phyloP scores from a whole-genome alignment of 2,797 vertebrate genomes.

The Helicolenus hilgendorfi region DNA sequence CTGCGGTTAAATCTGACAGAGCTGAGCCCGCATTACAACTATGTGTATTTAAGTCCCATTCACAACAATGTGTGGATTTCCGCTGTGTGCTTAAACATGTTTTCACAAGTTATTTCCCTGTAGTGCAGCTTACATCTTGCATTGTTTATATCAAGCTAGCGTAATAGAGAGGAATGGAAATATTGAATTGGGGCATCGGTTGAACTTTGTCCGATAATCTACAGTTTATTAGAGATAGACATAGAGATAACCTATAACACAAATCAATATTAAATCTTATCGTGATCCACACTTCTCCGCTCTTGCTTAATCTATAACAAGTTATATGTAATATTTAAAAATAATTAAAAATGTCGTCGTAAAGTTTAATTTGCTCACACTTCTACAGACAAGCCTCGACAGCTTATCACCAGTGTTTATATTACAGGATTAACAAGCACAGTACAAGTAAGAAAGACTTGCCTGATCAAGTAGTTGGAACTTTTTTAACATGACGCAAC shows the following conservation, averaged over 20 bases:
- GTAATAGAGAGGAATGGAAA: neutral
- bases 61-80: conserved; percentile 7
- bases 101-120: neutral
- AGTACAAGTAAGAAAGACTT: conserved; percentile 42
- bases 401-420: conserved; percentile 17
- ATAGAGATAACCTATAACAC: neutral
- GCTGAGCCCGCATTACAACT: conserved; percentile 5
- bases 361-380: neutral
- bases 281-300: neutral
- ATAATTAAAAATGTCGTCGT: neutral
- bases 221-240: neutral
- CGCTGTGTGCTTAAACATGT: neutral
- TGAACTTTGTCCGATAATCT: neutral
- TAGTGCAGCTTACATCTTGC: neutral
- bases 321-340: neutral
- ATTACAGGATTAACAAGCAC: neutral
- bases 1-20: conserved; percentile 14
- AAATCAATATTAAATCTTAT: neutral
- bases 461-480: conserved; percentile 61
- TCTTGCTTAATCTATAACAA: neutral
- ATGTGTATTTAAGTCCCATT: conserved; percentile 9
- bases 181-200: neutral
- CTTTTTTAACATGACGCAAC: conserved; percentile 43
- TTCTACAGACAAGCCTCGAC: conserved; percentile 54
- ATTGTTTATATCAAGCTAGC: neutral